These are phyloP conservation scores for Limnephilus auricula DNA, from an alignment of 2,888 invertebrate genomes.

Conservation along the genomic window DNA sequence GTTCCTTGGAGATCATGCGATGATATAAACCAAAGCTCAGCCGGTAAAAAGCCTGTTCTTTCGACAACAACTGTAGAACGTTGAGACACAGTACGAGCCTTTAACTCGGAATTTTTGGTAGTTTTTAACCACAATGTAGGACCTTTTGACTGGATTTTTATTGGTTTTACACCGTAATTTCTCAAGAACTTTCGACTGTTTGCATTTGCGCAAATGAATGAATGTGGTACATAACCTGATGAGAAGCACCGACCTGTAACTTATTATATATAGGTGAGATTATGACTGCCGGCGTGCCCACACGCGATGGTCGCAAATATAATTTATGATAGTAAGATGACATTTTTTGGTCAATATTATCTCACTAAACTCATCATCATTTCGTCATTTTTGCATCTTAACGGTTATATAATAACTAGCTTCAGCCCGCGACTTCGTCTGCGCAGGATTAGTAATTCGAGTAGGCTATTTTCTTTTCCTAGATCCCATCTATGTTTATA, in stretches of 20 bases:
- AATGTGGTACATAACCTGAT: neutral
- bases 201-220: neutral
- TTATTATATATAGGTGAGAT: neutral
- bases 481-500: too few relatives aligned
- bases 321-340: neutral
- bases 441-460: too few relatives aligned
- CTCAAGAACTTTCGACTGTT: neutral
- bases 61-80: neutral
- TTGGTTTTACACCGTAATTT: too few relatives aligned
- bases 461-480: too few relatives aligned
- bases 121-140: too few relatives aligned
- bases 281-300: neutral
- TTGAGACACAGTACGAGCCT: neutral
- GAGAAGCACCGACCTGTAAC: neutral
- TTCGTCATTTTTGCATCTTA: too few relatives aligned
- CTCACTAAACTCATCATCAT: too few relatives aligned
- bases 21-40: neutral
- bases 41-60: neutral
- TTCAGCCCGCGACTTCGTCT: too few relatives aligned
- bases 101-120: too few relatives aligned
- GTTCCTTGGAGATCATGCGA: conserved; percentile 7
- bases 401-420: too few relatives aligned
- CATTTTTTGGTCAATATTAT: too few relatives aligned
- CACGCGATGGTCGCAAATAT: neutral
- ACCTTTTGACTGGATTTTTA: neutral